Base-by-base conservation (phyloP, 2,113 vertebrate genomes). In the Salvelinus namaycush region DNA sequence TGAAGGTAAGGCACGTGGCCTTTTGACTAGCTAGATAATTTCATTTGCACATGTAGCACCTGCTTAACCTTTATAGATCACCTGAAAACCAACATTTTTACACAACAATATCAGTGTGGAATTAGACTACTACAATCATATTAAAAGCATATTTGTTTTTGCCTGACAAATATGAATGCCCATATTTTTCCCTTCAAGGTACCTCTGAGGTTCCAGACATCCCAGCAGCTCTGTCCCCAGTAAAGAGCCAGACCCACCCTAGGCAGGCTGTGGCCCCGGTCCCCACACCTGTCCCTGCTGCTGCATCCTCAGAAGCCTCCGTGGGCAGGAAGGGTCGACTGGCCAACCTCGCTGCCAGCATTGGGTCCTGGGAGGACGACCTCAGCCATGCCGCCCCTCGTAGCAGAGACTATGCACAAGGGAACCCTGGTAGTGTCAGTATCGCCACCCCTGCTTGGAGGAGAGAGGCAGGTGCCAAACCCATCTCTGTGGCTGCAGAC, bases 301-400 rank as follows among this genome's bases (percentile, higher is more conserved):
- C 51, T 54, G 51, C 79, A 27, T 81, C 90, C 72, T 92, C 93
- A 1, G 92, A 82, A 65, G 67, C 89, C 29, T 90, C 95, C 1
- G 8, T 94, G 67, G 96, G 96, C 69, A 94, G 96, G 79, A 94
- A 89, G 83, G 96, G 95, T 83, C 94, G 95, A 76, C 92, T 99
- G 82, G 97, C 97, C 60, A 93, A 97, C 89, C 97, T 99, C 79
- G 98, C 97, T 29, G 97, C 96, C 81, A 94, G 96, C 76, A 98
- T 99, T 85, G 94, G 93, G 83, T 95, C 95, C 83, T 99, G 98
- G 98, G 97, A 99, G 91, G 96, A 99, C 86, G 97, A 99, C 87
- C 90, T 97, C 79, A 96, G 93, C 84, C 92, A 94, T 75, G 91
- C 94, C 82, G 93, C 93, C 89, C 75, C 85, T 86, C 82, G 73